phyloP scores from a whole-genome alignment of 92 coral and sea anemone species.

The Blastomussa wellsi region DNA sequence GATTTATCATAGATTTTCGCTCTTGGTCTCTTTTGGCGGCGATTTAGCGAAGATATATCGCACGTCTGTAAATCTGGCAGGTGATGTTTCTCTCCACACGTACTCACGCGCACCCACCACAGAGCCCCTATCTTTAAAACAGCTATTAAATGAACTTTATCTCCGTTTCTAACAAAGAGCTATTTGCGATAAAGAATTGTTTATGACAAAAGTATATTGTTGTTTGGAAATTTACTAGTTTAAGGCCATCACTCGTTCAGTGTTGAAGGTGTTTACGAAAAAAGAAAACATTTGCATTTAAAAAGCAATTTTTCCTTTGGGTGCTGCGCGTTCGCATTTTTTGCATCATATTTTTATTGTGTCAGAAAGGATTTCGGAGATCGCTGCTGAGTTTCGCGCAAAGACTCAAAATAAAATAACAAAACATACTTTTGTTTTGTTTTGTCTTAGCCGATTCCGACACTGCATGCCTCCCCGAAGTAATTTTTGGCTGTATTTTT shows the following conservation, averaged over 20 bases:
- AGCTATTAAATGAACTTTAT: constrained; percentile 23
- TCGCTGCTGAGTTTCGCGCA: not conserved
- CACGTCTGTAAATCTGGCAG: not conserved
- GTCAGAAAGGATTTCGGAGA: not conserved
- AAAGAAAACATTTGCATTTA: constrained; percentile 22
- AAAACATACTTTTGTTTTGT: not conserved
- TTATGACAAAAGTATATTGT: not conserved
- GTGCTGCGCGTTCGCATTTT: not conserved
- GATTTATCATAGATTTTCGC: not conserved
- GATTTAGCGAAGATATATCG: not conserved
- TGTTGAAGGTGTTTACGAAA: not conserved
- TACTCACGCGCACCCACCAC: not conserved
- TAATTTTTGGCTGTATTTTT: not conserved
- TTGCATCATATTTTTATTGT: not conserved
- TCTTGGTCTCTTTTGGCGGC: not conserved
- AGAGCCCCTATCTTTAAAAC: not conserved
- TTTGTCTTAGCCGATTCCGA: not conserved
- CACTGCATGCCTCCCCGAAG: not conserved
- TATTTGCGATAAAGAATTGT: constrained; percentile 5
- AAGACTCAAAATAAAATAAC: not conserved
- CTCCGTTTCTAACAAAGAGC: constrained; percentile 13
- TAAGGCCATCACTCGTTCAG: not conserved
- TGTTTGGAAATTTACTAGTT: constrained; percentile 22
- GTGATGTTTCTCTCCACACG: not conserved
- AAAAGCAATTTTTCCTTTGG: constrained; percentile 10